phyloP scores from a whole-genome alignment of 2,888 invertebrate genomes.

The Oxycera nigricornis region DNA sequence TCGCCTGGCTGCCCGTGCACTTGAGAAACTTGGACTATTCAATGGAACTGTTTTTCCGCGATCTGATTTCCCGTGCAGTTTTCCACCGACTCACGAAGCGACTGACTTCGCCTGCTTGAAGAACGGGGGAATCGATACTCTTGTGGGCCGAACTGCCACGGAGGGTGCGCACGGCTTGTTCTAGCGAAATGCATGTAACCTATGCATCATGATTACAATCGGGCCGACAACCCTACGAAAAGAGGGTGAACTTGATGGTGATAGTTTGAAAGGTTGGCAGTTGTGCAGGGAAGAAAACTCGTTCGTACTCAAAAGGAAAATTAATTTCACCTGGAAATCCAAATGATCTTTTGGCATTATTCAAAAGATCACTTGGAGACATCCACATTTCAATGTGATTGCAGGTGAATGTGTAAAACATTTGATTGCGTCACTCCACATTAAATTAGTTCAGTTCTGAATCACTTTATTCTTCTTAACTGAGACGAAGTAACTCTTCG shows the following conservation, averaged over 20 bases:
- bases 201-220: constrained; percentile 3
- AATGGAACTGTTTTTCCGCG: constrained; percentile 19
- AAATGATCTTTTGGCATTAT: too few relatives aligned
- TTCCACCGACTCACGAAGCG: constrained; percentile 43
- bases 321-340: too few relatives aligned
- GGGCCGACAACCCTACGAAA: constrained; percentile 3
- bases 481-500: too few relatives aligned
- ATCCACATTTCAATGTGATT: too few relatives aligned
- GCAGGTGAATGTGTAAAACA: too few relatives aligned
- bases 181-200: not conserved
- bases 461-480: too few relatives aligned
- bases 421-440: too few relatives aligned
- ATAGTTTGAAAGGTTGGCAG: not conserved
- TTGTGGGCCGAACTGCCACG: constrained; percentile 3
- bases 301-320: too few relatives aligned
- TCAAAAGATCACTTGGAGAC: too few relatives aligned
- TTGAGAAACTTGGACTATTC: not conserved
- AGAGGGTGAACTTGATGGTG: not conserved
- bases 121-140: constrained; percentile 44
- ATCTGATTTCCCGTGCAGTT: constrained; percentile 31
- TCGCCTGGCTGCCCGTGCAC: constrained; percentile 13
- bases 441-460: too few relatives aligned
- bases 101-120: constrained; percentile 25
- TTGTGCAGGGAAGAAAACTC: not conserved
- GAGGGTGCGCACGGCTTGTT: constrained; percentile 27